Percentiles rank a stretch among this genome's conserved stretches.
Conservation (phyloP, 2,888 invertebrate species). For the Tetramorium bicarinatum region DNA sequence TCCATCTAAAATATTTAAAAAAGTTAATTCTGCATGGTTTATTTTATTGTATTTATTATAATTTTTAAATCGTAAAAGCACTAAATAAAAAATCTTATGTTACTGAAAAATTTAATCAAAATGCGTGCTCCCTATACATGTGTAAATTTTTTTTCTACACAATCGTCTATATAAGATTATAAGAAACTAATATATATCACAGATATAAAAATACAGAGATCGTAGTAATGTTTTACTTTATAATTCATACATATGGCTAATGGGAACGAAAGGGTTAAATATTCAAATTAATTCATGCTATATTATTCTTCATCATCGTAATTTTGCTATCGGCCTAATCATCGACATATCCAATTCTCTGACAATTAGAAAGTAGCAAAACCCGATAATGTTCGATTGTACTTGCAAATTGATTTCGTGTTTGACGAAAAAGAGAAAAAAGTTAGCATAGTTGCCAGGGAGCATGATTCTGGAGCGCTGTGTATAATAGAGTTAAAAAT, state of each 20-base stretch:
- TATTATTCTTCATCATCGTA: background rate
- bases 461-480: background rate
- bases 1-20: background rate
- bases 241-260: background rate
- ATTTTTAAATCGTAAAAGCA: background rate
- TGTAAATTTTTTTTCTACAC: background rate
- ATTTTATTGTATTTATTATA: background rate
- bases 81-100: background rate
- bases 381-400: background rate
- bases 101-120: background rate
- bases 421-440: background rate
- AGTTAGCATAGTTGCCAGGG: background rate
- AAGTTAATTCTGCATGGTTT: background rate
- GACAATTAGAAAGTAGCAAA: conserved; percentile 11
- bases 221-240: background rate
- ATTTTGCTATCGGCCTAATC: background rate
- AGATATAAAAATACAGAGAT: background rate
- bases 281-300: background rate
- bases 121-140: background rate
- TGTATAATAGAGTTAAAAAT: conserved; percentile 39
- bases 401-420: conserved; percentile 21
- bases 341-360: conserved; percentile 1
- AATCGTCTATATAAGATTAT: background rate
- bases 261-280: conserved; percentile 7
- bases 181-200: background rate